Base-by-base conservation (phyloP, 2,888 invertebrate genomes). In the Neoscelio sp. region DNA sequence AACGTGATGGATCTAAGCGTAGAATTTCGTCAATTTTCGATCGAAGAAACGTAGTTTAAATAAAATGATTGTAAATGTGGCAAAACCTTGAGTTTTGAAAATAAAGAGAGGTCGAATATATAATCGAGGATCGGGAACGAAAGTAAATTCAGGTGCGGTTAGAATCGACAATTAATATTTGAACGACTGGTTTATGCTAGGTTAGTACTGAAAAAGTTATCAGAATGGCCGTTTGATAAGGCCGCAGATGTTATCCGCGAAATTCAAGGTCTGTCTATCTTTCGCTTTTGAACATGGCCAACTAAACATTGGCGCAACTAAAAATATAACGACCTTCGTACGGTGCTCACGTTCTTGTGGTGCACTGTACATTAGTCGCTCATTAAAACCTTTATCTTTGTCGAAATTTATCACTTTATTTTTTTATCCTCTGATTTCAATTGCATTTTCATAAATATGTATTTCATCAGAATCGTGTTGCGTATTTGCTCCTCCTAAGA, bases 231-330 rank as follows among this genome's bases (percentile, higher is more conserved):
- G 62, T 73, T 83, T 87, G 90, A 90, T 90, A 90, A 90, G 89
- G 84, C 83, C 83, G 87, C 90, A 90, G 90, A 90, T 90, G 89
- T 89, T 90, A 90, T 90, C 90, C 90, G 87, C 86, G 79, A 88
- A 89, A 87, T 90, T 90, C 90, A 90, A 90, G 90, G 90, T 89
- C 89, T 80, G 84, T 88, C 89, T 89, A 89, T 89, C 89, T 88
- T 82, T 74, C 78, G 78, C 60, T 65, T 79, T 78, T 85, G 83
- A 85, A 85, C 84, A 85, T 89, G 87, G 88, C 88, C 89, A 89
- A 88, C 89, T 88, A 89, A 90, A 89, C 89, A 89, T 88, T 88
- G 87, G 88, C 87, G 85, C 83, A 87, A 89, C 89, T 89, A 89
- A 89, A 89, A 89, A 89, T 89, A 90, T 86, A 80, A 85, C 85